These are phyloP conservation scores for Zenarchopterus dispar DNA, from an alignment of 2,797 vertebrate species.

Conservation along the genomic window DNA sequence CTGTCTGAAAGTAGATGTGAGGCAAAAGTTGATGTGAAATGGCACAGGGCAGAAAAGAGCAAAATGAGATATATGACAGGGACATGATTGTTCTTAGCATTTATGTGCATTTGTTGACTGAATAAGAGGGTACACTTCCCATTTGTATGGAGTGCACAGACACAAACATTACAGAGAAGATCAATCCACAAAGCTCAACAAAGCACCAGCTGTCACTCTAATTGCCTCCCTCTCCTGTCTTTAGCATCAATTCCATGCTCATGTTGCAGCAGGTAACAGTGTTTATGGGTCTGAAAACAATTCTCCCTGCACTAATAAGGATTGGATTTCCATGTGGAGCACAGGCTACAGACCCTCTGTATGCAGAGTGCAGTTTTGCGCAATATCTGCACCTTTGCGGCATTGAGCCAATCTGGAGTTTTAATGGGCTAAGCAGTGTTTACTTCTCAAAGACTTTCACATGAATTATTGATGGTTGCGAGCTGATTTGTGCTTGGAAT, in stretches of 20 bases:
- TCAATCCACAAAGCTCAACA: constrained; percentile 57
- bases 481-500: constrained; percentile 71
- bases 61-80: constrained; percentile 16
- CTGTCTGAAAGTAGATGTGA: constrained; percentile 17
- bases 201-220: constrained; percentile 72
- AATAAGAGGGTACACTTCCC: constrained; percentile 29
- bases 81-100: constrained; percentile 58
- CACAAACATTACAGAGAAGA: constrained; percentile 62
- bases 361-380: constrained; percentile 42
- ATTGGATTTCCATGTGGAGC: constrained; percentile 57
- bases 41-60: constrained; percentile 4
- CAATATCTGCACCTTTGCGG: constrained; percentile 46
- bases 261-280: constrained; percentile 59
- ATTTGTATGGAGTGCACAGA: constrained; percentile 40
- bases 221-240: constrained; percentile 67
- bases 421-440: constrained; percentile 77
- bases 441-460: constrained; percentile 74
- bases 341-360: constrained; percentile 34
- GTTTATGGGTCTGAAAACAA: constrained; percentile 42
- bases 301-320: constrained; percentile 66
- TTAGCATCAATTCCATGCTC: constrained; percentile 62
- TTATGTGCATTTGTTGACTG: constrained; percentile 37
- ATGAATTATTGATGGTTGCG: constrained; percentile 79
- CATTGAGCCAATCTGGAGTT: constrained; percentile 55
- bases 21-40: constrained; percentile 29